These are phyloP conservation scores for Psephotus haematonotus DNA, from an alignment of 2,113 vertebrate species.

Conservation along the genomic window DNA sequence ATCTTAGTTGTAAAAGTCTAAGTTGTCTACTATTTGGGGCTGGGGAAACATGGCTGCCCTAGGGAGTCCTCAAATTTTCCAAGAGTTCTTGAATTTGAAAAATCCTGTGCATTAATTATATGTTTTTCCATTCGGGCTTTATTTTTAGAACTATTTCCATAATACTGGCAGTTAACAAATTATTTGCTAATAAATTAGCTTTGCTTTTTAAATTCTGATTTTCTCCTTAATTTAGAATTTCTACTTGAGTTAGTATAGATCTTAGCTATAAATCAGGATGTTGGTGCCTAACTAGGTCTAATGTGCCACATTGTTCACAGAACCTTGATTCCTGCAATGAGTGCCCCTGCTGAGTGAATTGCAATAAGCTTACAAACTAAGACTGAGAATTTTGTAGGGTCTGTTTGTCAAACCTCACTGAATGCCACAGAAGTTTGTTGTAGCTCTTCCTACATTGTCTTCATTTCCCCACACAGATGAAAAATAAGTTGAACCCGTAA, in stretches of 20 bases:
- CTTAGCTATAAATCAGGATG: conserved; percentile 23
- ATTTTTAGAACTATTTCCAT: conserved; percentile 58
- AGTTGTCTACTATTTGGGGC: background rate
- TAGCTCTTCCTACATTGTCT: background rate
- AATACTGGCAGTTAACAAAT: conserved; percentile 32
- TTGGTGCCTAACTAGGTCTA: conserved; percentile 39
- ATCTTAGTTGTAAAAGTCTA: background rate
- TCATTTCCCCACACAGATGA: background rate
- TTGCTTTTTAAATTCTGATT: conserved; percentile 54
- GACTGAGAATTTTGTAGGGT: background rate
- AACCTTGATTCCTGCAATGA: background rate
- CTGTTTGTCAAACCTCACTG: background rate
- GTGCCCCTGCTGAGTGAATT: background rate
- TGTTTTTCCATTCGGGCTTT: conserved; percentile 24
- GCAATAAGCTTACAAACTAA: background rate
- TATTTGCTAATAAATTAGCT: conserved; percentile 43
- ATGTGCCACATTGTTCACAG: background rate
- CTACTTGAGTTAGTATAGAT: conserved; percentile 42
- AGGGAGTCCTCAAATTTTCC: conserved; percentile 33
- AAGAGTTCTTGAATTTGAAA: conserved; percentile 2
- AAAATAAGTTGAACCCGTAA: background rate
- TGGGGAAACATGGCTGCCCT: background rate
- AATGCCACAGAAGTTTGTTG: background rate
- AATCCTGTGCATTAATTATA: background rate
- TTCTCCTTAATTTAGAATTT: conserved; percentile 59